These are phyloP conservation scores for Ibycter americanus DNA, from an alignment of 2,797 vertebrate genomes.

Conservation along the genomic window DNA sequence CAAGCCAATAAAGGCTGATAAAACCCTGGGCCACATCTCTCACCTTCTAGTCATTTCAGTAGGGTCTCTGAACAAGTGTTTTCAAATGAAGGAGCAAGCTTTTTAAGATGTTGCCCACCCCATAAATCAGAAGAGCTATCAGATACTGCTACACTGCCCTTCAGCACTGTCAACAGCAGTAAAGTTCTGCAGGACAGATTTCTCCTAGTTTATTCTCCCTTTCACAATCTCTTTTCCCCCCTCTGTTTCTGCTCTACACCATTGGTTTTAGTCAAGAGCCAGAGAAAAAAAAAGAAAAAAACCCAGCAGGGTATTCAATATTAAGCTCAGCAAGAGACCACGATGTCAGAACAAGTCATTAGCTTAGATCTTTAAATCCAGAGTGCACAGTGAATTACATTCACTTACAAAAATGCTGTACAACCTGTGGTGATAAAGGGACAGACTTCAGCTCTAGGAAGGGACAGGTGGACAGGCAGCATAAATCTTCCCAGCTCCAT, in stretches of 20 bases:
- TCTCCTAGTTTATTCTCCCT: neutral
- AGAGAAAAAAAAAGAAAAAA: neutral
- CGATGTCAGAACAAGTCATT: neutral
- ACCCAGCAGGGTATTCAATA: neutral
- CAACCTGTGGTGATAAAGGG: neutral
- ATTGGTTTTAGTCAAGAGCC: neutral
- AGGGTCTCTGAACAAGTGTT: neutral
- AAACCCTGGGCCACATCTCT: neutral
- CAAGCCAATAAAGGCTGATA: neutral
- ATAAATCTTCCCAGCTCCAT: neutral
- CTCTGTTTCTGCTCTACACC: neutral
- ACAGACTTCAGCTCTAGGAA: fast-evolving
- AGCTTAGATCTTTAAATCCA: neutral
- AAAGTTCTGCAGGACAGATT: neutral
- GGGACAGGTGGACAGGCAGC: neutral
- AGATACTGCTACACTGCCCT: neutral
- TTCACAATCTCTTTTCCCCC: neutral
- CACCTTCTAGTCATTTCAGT: neutral
- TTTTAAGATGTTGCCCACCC: neutral
- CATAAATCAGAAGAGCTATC: neutral
- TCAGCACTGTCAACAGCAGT: neutral
- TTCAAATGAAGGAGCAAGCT: neutral
- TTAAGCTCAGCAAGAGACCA: neutral
- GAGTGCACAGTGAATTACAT: neutral
- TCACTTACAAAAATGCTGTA: neutral